These are phyloP conservation scores for Odontamblyopus rebecca DNA, from an alignment of 2,797 vertebrate genomes.

Conservation along the genomic window DNA sequence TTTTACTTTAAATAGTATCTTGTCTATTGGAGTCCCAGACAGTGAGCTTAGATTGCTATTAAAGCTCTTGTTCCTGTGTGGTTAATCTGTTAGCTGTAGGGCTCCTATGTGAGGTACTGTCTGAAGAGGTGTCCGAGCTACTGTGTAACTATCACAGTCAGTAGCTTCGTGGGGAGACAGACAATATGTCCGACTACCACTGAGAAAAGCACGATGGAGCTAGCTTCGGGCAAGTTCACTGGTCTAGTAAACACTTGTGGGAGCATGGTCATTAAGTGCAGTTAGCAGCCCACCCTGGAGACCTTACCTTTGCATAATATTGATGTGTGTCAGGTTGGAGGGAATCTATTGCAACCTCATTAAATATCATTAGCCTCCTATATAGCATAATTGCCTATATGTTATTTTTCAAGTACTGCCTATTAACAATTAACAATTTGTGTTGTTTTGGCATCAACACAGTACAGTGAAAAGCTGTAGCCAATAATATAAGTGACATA, in stretches of 20 bases:
- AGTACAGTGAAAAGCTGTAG: too few relatives aligned
- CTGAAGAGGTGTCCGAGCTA: constrained; percentile 21
- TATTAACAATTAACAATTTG: too few relatives aligned
- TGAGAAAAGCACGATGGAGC: constrained; percentile 27
- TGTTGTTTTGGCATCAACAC: too few relatives aligned
- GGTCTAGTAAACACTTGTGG: constrained; percentile 61
- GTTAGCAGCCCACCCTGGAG: constrained; percentile 73
- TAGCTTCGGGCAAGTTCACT: constrained; percentile 53
- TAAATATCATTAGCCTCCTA: neutral
- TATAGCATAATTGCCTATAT: too few relatives aligned
- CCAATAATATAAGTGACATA: too few relatives aligned
- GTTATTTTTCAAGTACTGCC: too few relatives aligned
- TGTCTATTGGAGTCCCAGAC: constrained; percentile 43
- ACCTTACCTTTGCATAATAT: constrained; percentile 31
- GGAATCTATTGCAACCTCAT: neutral
- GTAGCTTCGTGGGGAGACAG: neutral
- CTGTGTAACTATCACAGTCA: constrained; percentile 20
- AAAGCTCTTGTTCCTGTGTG: constrained; percentile 58
- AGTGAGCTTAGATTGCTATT: constrained; percentile 40
- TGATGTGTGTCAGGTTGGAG: neutral
- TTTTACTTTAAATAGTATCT: constrained; percentile 15
- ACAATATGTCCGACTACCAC: constrained; percentile 17
- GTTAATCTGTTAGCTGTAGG: constrained; percentile 43
- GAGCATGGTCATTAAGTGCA: constrained; percentile 73
- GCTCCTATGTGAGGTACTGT: constrained; percentile 35